Evolutionary conservation across 2,113 vertebrate species (phyloP), one percentile per base, ranked within the genome.

Genomic region (Chitala chitala): DNA sequence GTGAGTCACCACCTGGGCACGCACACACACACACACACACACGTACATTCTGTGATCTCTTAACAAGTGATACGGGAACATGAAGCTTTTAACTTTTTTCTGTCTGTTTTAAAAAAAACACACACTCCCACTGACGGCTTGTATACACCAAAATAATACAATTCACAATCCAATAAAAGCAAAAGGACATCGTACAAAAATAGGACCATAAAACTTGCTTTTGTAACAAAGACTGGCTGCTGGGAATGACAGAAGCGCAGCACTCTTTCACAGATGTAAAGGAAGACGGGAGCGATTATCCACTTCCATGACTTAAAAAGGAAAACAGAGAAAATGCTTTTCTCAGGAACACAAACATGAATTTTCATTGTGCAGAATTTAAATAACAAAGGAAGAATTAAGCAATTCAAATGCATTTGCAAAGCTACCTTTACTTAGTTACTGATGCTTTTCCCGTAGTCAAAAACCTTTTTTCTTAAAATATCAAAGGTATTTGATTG

Each of bases 221-320:
- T 92, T 75, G 87, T 90, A 84, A 92, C 77, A 74, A 87, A 55
- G 75, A 92, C 91, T 69, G 91, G 77, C 81, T 93, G 89, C 44
- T 0, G 87, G 82, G 80, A 90, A 83, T 90, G 82, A 87, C 86
- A 88, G 76, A 89, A 78, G 29, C 90, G 84, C 82, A 91, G 83
- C 73, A 87, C 78, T 82, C 86, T 88, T 84, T 92, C 92, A 80
- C 81, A 88, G 20, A 79, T 69, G 42, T 92, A 87, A 36, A 93
- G 3, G 72, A 90, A 46, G 71, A 89, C 6, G 38, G 92, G 91
- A 72, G 84, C 87, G 74, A 89, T 81, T 82, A 89, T 68, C 92
- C 92, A 93, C 73, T 91, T 93, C 91, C 91, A 93, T 73, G 90
- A 82, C 91, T 93, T 79, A 58, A 82, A 70, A 77, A 79, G 82